Conservation (phyloP, 2,113 vertebrate genomes). For the Bos javanicus region DNA sequence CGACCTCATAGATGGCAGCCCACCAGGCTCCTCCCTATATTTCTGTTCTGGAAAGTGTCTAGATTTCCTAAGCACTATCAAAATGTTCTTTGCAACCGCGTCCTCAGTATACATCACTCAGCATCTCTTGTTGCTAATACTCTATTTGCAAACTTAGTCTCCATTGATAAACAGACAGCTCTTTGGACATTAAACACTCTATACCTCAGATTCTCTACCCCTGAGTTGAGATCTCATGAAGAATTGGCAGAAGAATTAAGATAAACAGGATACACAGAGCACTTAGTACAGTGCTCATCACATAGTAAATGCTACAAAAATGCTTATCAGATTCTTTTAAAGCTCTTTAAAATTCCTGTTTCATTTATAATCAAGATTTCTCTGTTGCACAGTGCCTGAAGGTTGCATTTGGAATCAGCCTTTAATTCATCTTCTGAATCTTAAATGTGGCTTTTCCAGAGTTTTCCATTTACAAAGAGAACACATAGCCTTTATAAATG, state of each 20-base stretch:
- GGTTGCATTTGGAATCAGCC: neutral
- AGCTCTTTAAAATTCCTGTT: neutral
- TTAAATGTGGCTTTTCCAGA: neutral
- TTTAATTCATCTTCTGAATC: neutral
- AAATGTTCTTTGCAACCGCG: neutral
- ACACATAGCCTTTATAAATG: neutral
- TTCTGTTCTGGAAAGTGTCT: neutral
- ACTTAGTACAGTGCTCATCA: neutral
- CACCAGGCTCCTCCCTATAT: neutral
- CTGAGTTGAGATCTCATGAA: neutral
- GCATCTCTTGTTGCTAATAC: accelerated
- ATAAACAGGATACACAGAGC: neutral
- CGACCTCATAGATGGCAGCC: too few relatives aligned
- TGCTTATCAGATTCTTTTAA: neutral
- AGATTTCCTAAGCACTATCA: neutral
- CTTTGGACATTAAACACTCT: neutral
- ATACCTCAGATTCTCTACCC: neutral
- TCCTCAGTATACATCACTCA: neutral
- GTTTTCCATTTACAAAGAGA: neutral
- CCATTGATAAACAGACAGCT: neutral
- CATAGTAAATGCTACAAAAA: neutral
- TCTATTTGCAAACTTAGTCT: neutral
- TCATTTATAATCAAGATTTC: neutral
- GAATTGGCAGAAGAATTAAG: neutral
- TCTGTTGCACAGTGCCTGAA: neutral